Conservation (phyloP, 1,140 invertebrate species). For the Acromyrmex charruanus region DNA sequence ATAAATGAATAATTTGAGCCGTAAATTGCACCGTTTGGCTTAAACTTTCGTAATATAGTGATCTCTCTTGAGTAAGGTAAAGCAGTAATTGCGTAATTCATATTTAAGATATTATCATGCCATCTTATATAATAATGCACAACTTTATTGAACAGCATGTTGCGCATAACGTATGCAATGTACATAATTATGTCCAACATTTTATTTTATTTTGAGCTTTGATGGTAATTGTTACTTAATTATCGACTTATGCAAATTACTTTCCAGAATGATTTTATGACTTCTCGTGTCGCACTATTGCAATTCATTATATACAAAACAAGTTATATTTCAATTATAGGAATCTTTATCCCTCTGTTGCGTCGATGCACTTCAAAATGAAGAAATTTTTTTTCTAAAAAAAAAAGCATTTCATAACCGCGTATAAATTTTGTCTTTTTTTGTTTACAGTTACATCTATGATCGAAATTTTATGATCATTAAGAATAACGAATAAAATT, state of each 20-base stretch:
- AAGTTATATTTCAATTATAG: not conserved
- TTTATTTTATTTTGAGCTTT: conserved; percentile 30
- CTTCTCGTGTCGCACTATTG: not conserved
- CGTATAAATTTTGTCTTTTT: not conserved
- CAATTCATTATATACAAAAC: conserved; percentile 4
- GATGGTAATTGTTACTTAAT: not conserved
- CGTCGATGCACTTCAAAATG: not conserved
- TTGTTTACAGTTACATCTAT: not conserved
- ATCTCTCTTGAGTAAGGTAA: not conserved
- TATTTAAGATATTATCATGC: conserved; percentile 32
- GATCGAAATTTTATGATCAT: not conserved
- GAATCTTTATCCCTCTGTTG: not conserved
- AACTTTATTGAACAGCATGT: conserved; percentile 16
- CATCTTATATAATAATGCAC: conserved; percentile 30
- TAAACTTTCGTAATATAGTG: conserved; percentile 15
- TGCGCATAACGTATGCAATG: not conserved
- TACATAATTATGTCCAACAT: conserved; percentile 12
- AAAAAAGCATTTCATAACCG: not conserved
- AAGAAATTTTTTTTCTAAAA: not conserved
- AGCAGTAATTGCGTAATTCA: conserved; percentile 29
- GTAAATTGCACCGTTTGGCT: conserved; percentile 9
- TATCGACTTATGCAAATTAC: conserved; percentile 5
- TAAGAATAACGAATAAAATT: not conserved
- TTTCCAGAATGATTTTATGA: not conserved
- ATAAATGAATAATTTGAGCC: not conserved